Evolutionary conservation across 2,888 invertebrate species (phyloP).

Genomic region (Seira ritae): DNA sequence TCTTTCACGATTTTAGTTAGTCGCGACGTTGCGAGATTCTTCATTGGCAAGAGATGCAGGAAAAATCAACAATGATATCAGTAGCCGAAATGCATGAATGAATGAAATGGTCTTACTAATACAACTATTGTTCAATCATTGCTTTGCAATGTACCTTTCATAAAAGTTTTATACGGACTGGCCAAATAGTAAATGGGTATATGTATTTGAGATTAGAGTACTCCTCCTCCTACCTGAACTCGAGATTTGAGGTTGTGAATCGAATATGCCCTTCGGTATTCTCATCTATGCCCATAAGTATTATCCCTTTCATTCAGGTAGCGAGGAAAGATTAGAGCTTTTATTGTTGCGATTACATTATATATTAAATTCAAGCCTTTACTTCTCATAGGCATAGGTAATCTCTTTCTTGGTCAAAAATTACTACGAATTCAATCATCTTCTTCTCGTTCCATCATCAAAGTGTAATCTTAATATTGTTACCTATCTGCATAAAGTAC

Average conservation of each 20-base stretch:
- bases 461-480: background rate
- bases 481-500: background rate
- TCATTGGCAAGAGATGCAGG: too few relatives aligned
- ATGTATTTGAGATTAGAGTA: constrained; percentile 12
- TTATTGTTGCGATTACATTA: background rate
- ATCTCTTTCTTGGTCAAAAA: constrained; percentile 28
- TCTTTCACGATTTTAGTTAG: too few relatives aligned
- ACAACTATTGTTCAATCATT: too few relatives aligned
- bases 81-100: too few relatives aligned
- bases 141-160: too few relatives aligned
- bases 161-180: too few relatives aligned
- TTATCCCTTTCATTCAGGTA: background rate
- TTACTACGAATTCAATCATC: constrained; percentile 46
- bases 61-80: too few relatives aligned
- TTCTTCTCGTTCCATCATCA: constrained; percentile 29
- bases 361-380: background rate
- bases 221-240: constrained; percentile 45
- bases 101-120: too few relatives aligned
- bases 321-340: background rate
- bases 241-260: constrained; percentile 33
- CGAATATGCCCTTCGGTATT: constrained; percentile 21
- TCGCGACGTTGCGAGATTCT: too few relatives aligned
- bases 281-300: constrained; percentile 35
- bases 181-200: constrained; percentile 33
- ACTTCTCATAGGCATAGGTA: background rate